phyloP scores from a whole-genome alignment of 2,113 vertebrate genomes.

The Hyperopisus bebe region DNA sequence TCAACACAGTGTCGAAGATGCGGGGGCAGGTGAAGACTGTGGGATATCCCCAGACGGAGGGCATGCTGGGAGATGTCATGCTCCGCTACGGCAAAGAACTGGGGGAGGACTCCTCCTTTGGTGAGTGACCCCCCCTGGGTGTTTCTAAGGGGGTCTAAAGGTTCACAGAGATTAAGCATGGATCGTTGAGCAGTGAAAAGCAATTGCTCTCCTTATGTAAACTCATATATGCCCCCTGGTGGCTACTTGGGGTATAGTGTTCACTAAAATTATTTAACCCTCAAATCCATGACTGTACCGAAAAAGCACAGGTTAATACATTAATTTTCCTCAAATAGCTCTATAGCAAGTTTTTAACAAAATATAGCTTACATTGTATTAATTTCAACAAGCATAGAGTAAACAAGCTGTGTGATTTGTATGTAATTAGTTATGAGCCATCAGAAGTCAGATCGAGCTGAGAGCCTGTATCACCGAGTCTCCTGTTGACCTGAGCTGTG shows the following conservation, averaged over 20 bases:
- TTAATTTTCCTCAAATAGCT: background rate
- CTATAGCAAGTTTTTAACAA: background rate
- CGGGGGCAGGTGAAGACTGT: conserved; percentile 72
- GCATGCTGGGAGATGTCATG: conserved; percentile 83
- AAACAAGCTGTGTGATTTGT: background rate
- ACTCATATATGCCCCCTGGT: background rate
- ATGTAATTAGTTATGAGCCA: background rate
- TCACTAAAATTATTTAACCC: background rate
- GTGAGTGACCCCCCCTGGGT: conserved; percentile 50
- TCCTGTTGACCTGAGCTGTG: background rate
- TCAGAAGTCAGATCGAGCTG: no score
- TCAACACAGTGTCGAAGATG: conserved; percentile 80
- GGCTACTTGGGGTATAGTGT: background rate
- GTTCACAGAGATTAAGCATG: background rate
- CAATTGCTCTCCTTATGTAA: background rate
- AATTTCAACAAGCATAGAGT: background rate
- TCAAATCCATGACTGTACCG: background rate
- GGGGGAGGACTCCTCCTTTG: conserved; percentile 73
- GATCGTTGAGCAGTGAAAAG: background rate
- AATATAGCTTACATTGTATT: background rate
- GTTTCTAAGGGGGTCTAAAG: background rate
- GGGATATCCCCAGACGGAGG: conserved; percentile 82
- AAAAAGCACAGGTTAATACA: background rate
- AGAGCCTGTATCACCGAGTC: no score
- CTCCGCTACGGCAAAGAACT: conserved; percentile 74